These are phyloP conservation scores for Homarus americanus DNA, from an alignment of 1,140 invertebrate species.

Conservation along the genomic window DNA sequence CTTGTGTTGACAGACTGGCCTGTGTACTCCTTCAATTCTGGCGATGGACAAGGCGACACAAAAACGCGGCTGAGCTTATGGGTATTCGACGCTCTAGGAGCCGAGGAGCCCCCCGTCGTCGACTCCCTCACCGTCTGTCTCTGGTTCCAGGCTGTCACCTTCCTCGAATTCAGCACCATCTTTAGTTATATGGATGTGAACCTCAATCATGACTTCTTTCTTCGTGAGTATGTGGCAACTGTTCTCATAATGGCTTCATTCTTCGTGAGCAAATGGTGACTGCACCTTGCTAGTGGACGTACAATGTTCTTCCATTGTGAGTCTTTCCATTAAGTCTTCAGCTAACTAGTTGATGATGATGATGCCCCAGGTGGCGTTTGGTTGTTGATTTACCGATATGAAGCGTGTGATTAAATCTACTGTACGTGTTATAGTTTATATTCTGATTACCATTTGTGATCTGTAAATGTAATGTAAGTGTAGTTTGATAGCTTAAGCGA, in stretches of 20 bases:
- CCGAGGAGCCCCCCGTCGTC: neutral
- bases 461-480: too few species aligned
- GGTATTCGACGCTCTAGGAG: neutral
- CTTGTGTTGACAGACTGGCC: constrained; percentile 6
- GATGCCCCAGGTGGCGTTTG: too few species aligned
- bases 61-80: neutral
- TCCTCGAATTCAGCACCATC: constrained; percentile 18
- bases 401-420: too few species aligned
- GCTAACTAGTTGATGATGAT: too few species aligned
- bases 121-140: constrained; percentile 30
- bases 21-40: constrained; percentile 5
- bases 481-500: too few species aligned
- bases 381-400: too few species aligned
- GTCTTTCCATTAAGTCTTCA: too few species aligned
- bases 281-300: neutral
- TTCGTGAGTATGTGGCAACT: too few species aligned
- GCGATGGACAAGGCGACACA: neutral
- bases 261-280: neutral
- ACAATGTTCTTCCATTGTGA: too few species aligned
- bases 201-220: neutral
- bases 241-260: too few species aligned
- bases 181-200: constrained; percentile 6
- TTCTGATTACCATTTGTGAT: too few species aligned
- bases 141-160: constrained; percentile 20
- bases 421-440: too few species aligned